Evolutionary conservation across 2,113 vertebrate species (phyloP).

Genomic region (Caranx melampygus): DNA sequence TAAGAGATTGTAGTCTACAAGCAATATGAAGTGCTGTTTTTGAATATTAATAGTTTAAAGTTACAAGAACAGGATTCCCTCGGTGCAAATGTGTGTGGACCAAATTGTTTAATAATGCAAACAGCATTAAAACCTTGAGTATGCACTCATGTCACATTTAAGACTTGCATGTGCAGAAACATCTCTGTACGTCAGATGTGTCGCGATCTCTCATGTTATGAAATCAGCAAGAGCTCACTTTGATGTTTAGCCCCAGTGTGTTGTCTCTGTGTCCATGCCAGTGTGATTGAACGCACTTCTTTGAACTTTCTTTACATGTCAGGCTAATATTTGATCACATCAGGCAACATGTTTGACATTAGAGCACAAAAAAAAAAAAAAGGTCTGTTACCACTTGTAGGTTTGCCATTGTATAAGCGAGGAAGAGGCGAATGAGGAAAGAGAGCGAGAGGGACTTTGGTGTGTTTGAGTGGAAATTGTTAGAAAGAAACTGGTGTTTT

Average conservation of each 20-base stretch:
- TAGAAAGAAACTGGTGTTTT: conserved; percentile 8
- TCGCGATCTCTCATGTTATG: conserved; percentile 18
- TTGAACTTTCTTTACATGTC: conserved; percentile 44
- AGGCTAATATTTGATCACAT: conserved; percentile 52
- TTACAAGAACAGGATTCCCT: conserved; percentile 2
- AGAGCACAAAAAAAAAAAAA: conserved; percentile 2
- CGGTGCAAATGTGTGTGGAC: neutral
- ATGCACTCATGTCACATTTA: neutral
- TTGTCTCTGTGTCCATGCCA: conserved; percentile 20
- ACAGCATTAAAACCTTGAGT: neutral
- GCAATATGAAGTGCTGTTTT: neutral
- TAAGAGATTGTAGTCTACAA: neutral
- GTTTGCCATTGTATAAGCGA: conserved; percentile 1
- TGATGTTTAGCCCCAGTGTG: conserved; percentile 29
- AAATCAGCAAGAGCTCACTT: conserved; percentile 43
- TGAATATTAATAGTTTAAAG: conserved; percentile 2
- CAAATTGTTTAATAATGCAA: neutral
- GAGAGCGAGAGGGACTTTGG: too few species aligned
- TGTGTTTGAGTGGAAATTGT: conserved; percentile 14
- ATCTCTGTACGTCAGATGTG: conserved; percentile 13
- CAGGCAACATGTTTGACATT: conserved; percentile 30
- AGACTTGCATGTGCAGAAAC: neutral
- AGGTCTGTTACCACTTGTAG: conserved; percentile 30
- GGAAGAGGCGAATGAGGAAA: neutral
- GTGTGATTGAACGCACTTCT: conserved; percentile 28